These are phyloP conservation scores for Peromyscus melanophrys DNA, from an alignment of 2,797 vertebrate species.

Conservation along the genomic window DNA sequence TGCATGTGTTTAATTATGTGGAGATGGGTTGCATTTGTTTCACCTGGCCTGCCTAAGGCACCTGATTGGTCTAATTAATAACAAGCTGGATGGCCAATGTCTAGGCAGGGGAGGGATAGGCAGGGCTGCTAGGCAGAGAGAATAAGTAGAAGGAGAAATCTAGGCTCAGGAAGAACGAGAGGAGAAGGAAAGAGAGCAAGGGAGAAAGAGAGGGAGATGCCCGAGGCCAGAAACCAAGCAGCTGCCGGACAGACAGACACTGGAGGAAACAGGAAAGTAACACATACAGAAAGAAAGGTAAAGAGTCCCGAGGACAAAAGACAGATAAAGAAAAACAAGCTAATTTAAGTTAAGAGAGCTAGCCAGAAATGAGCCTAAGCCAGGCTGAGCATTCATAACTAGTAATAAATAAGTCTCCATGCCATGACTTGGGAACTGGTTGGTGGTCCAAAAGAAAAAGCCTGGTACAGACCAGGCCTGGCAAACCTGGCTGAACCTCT, in stretches of 20 bases:
- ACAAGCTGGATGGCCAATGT: not conserved
- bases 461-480: not conserved
- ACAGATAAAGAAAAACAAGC: not conserved
- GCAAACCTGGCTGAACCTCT: conserved; percentile 50
- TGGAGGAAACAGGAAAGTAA: not conserved
- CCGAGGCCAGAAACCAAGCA: not conserved
- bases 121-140: not conserved
- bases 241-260: not conserved
- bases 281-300: not conserved
- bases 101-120: not conserved
- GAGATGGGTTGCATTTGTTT: not conserved
- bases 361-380: not conserved
- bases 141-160: not conserved
- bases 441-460: not conserved
- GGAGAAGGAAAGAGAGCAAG: not conserved
- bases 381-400: not conserved
- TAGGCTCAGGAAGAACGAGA: not conserved
- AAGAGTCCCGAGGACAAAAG: not conserved
- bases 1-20: not conserved
- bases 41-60: not conserved
- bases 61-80: not conserved
- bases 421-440: not conserved
- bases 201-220: not conserved
- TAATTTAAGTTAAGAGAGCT: not conserved
- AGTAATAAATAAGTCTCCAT: not conserved